Conservation (phyloP, 2,888 invertebrate genomes). For the Chouioia cunea region DNA sequence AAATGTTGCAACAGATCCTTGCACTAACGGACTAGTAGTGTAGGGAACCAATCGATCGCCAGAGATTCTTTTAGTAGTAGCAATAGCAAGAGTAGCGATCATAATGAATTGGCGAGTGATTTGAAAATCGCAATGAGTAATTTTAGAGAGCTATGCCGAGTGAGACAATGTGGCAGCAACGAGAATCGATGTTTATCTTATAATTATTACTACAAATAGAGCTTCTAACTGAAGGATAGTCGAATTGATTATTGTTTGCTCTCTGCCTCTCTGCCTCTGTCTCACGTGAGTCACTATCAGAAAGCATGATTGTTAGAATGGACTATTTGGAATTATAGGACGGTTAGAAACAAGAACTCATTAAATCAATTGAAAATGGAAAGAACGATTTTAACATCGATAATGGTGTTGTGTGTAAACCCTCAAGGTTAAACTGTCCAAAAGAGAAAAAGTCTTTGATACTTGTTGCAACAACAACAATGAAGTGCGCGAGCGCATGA, state of each 20-base stretch:
- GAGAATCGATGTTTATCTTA: slow-evolving; percentile 33
- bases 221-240: slow-evolving; percentile 6
- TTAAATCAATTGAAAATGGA: too few relatives aligned
- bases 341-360: neutral
- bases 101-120: slow-evolving; percentile 27
- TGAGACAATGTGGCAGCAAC: slow-evolving; percentile 9
- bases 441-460: too few relatives aligned
- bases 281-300: neutral
- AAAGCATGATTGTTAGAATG: slow-evolving; percentile 4
- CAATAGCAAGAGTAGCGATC: neutral
- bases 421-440: too few relatives aligned
- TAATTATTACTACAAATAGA: slow-evolving; percentile 31
- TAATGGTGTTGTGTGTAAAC: too few relatives aligned
- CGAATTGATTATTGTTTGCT: neutral
- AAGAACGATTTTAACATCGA: too few relatives aligned
- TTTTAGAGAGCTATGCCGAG: neutral
- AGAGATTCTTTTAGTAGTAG: neutral
- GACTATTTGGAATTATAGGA: neutral
- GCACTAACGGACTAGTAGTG: slow-evolving; percentile 6
- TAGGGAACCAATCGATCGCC: slow-evolving; percentile 2
- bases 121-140: slow-evolving; percentile 16
- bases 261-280: too few relatives aligned
- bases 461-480: too few relatives aligned
- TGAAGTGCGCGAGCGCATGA: too few relatives aligned
- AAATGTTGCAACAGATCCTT: slow-evolving; percentile 30